Evolutionary conservation across 2,888 invertebrate species (phyloP).

Genomic region (Polymixis flavicincta): DNA sequence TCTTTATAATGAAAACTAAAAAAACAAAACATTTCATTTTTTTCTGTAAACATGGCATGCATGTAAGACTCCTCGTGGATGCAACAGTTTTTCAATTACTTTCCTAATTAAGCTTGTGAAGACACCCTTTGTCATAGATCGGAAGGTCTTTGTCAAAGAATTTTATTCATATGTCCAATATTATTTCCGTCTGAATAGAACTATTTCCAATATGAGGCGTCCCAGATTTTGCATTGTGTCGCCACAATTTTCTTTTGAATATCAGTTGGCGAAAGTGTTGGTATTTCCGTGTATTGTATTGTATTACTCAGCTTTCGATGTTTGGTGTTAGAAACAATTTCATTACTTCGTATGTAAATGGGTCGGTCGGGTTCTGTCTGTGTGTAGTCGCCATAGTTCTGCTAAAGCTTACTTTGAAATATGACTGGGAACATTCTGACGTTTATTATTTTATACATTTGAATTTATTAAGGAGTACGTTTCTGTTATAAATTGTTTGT

Average conservation of each 20-base stretch:
- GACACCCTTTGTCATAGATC: slow-evolving; percentile 70
- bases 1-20: background rate
- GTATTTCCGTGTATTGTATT: slow-evolving; percentile 61
- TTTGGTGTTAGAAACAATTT: slow-evolving; percentile 63
- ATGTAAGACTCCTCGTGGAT: background rate
- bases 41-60: slow-evolving; percentile 9
- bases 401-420: slow-evolving; percentile 58
- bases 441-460: slow-evolving; percentile 50
- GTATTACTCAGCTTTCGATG: slow-evolving; percentile 53
- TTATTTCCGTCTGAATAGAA: slow-evolving; percentile 83
- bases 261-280: slow-evolving; percentile 67
- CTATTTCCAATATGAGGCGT: slow-evolving; percentile 85
- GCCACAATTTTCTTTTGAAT: slow-evolving; percentile 72
- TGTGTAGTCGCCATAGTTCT: slow-evolving; percentile 50
- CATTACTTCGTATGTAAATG: slow-evolving; percentile 57
- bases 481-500: slow-evolving; percentile 9
- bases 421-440: slow-evolving; percentile 45
- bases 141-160: slow-evolving; percentile 78
- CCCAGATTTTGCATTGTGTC: slow-evolving; percentile 75
- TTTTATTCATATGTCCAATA: slow-evolving; percentile 84
- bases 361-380: slow-evolving; percentile 31
- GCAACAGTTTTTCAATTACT: slow-evolving; percentile 76
- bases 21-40: background rate
- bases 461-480: slow-evolving; percentile 12
- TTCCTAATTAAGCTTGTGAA: slow-evolving; percentile 73